Conservation (phyloP, 2,797 vertebrate genomes). For the Dryobates pubescens region DNA sequence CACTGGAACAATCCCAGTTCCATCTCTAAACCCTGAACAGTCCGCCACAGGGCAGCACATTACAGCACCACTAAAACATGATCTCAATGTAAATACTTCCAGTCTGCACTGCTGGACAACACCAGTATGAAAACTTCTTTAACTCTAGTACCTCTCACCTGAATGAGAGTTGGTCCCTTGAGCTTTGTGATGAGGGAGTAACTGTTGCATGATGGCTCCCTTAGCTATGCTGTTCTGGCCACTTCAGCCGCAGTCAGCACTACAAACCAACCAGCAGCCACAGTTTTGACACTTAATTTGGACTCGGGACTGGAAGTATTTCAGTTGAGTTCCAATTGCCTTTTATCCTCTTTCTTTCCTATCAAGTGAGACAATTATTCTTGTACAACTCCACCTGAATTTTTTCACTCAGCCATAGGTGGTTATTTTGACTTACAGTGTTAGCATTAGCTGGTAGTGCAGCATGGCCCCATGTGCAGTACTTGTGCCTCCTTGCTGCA, state of each 20-base stretch:
- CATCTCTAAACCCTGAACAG: background rate
- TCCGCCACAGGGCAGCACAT: background rate
- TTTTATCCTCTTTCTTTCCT: background rate
- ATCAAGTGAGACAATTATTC: background rate
- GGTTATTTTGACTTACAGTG: background rate
- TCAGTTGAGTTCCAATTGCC: background rate
- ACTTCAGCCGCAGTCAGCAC: background rate
- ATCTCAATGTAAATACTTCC: background rate
- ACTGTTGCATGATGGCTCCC: background rate
- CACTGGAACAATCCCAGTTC: background rate
- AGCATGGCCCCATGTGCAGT: background rate
- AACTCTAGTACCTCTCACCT: background rate
- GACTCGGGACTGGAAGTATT: background rate
- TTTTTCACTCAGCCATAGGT: background rate
- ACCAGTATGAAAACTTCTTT: background rate
- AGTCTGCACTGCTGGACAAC: background rate
- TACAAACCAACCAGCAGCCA: background rate
- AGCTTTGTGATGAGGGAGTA: background rate
- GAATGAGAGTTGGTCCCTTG: background rate
- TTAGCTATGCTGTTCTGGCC: background rate
- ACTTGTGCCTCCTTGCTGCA: background rate
- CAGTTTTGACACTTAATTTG: background rate
- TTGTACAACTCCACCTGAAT: background rate
- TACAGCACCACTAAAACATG: background rate
- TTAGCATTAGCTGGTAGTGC: background rate